Evolutionary conservation across 1,140 invertebrate species (phyloP), one percentile per base, ranked within the genome.

Genomic region (Brachionus paranguensis): DNA sequence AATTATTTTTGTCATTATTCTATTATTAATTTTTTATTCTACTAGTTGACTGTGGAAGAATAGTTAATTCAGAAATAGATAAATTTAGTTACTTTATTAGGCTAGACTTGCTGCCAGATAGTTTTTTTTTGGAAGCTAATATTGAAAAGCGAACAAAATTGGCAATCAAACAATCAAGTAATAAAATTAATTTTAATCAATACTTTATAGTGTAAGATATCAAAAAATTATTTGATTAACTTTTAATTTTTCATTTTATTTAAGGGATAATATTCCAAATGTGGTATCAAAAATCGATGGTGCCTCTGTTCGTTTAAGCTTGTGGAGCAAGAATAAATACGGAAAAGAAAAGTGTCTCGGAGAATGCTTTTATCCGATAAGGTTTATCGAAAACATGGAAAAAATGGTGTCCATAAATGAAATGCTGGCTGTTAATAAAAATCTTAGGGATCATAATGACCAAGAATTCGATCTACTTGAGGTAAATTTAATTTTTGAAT

Each of bases 361-460:
- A 12, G 72, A 76, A 29, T 76, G 72, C 47, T 76, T 76, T 50
- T 76, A 76, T 76, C 20, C 20, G 27, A 14, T 76, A 50, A 47
- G 29, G 24, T 76, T 76, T 47, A 50, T 76, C 11, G 72, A 76
- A 76, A 50, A 47, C 20, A 76, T 76, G 72, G 72, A 76, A 7
- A 47, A 50, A 27, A 29, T 76, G 27, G 27, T 27, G 2, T 76
- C 72, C 7, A 76, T 76, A 53, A 76, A 76, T 50, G 72, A 76
- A 76, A 76, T 76, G 41, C 47, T 27, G 10, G 72, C 72, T 27
- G 43, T 76, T 6, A 76, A 47, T 53, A 76, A 76, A 37, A 53
- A 50, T 76, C 43, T 76, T 27, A 76, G 43, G 14, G n/a, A 3
- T 2, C n/a, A 6, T 17, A 72, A 17, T 72, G 68, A 72, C 2